These are phyloP conservation scores for Spermophilus dauricus DNA, from an alignment of 2,113 vertebrate species.

Conservation along the genomic window DNA sequence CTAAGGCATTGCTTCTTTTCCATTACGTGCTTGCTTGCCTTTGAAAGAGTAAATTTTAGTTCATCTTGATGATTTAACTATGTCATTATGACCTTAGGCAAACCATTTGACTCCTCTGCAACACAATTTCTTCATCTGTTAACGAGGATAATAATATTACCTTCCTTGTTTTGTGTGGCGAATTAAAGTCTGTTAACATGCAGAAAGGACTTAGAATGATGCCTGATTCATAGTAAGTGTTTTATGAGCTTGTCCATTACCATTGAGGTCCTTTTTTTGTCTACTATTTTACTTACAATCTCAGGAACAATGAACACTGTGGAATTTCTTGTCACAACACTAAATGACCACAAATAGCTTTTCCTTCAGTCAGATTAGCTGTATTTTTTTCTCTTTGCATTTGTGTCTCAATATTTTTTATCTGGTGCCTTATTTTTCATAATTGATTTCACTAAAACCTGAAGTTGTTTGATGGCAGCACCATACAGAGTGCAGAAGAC, in stretches of 20 bases:
- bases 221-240: neutral
- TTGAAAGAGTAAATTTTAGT: neutral
- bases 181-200: neutral
- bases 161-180: neutral
- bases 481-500: neutral
- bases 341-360: neutral
- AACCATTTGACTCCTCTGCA: neutral
- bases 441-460: slow-evolving; percentile 2
- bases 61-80: neutral
- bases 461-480: neutral
- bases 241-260: neutral
- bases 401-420: neutral
- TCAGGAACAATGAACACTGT: neutral
- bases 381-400: slow-evolving; percentile 12
- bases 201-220: neutral
- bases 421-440: neutral
- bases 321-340: neutral
- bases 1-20: neutral
- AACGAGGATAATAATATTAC: neutral
- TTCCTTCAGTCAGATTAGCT: neutral
- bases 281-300: neutral
- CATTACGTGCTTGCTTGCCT: neutral
- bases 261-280: neutral
- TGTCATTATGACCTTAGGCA: slow-evolving; percentile 2
- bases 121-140: neutral